Evolutionary conservation across 2,888 invertebrate species (phyloP).

Genomic region (Acleris literana): DNA sequence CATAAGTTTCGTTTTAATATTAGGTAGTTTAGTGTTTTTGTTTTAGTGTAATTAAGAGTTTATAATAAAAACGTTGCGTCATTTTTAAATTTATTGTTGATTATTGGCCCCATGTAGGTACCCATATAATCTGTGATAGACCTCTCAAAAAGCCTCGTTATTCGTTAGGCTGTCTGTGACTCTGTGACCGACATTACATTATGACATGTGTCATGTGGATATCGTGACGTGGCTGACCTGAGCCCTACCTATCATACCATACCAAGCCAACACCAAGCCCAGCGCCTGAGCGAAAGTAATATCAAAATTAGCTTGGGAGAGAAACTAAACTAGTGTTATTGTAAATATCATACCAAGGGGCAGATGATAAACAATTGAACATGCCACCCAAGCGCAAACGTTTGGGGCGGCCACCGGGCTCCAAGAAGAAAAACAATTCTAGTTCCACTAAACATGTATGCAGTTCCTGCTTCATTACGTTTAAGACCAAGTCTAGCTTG

Average conservation of each 20-base stretch:
- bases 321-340: slow-evolving; percentile 49
- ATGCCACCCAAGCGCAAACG: slow-evolving; percentile 70
- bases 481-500: slow-evolving; percentile 12
- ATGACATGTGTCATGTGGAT: slow-evolving; percentile 26
- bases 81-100: too few relatives aligned
- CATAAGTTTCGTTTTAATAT: too few relatives aligned
- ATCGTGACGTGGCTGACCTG: slow-evolving; percentile 29
- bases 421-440: slow-evolving; percentile 51
- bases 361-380: slow-evolving; percentile 43
- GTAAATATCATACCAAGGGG: slow-evolving; percentile 47
- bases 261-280: slow-evolving; percentile 32
- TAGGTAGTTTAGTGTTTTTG: too few relatives aligned
- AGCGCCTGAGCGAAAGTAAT: slow-evolving; percentile 80
- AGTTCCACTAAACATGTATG: slow-evolving; percentile 30
- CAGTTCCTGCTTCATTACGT: slow-evolving; percentile 4
- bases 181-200: slow-evolving; percentile 1
- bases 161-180: neutral
- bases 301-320: slow-evolving; percentile 63
- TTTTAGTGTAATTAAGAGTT: too few relatives aligned
- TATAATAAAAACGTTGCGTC: too few relatives aligned
- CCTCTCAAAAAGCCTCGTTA: neutral
- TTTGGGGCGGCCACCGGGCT: slow-evolving; percentile 53
- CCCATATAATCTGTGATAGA: too few relatives aligned
- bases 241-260: slow-evolving; percentile 15
- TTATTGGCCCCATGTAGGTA: too few relatives aligned